Evolutionary conservation across 1,140 invertebrate species (phyloP).

Genomic region (Sitophilus oryzae): DNA sequence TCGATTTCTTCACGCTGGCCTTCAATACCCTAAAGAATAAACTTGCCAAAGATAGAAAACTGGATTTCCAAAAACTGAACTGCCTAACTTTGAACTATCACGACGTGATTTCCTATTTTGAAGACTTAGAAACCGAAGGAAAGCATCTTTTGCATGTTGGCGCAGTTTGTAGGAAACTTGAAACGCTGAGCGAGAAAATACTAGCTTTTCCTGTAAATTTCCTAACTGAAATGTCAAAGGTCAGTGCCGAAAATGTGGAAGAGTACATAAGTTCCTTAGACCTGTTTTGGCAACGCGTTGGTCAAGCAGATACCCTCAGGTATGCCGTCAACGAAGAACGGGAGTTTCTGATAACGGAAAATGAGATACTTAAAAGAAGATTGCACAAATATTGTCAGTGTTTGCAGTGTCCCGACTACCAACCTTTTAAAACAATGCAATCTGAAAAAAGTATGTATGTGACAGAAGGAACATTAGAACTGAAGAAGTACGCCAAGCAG

Average conservation of each 20-base stretch:
- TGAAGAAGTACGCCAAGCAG: constrained; percentile 22
- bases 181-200: constrained; percentile 53
- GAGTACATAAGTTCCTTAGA: constrained; percentile 18
- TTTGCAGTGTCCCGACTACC: constrained; percentile 22
- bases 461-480: constrained; percentile 21
- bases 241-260: constrained; percentile 3
- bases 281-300: constrained; percentile 37
- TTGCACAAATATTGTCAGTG: constrained; percentile 33
- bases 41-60: constrained; percentile 25
- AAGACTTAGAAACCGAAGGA: constrained; percentile 43
- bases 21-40: constrained; percentile 30
- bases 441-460: constrained; percentile 6
- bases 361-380: constrained; percentile 26
- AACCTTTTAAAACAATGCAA: constrained; percentile 6
- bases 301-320: constrained; percentile 28
- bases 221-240: constrained; percentile 18
- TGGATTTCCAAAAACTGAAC: constrained; percentile 19
- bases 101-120: constrained; percentile 27
- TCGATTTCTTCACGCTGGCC: constrained; percentile 27
- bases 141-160: constrained; percentile 50
- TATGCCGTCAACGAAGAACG: constrained; percentile 35
- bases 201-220: constrained; percentile 22
- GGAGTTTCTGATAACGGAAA: constrained; percentile 31
- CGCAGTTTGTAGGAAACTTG: constrained; percentile 52
- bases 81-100: constrained; percentile 26